A percentile compares a stretch with the other conserved stretches of the same genome.
Evolutionary conservation across 1,140 invertebrate genomes (phyloP).

Genomic region (Mactra quadrangularis): DNA sequence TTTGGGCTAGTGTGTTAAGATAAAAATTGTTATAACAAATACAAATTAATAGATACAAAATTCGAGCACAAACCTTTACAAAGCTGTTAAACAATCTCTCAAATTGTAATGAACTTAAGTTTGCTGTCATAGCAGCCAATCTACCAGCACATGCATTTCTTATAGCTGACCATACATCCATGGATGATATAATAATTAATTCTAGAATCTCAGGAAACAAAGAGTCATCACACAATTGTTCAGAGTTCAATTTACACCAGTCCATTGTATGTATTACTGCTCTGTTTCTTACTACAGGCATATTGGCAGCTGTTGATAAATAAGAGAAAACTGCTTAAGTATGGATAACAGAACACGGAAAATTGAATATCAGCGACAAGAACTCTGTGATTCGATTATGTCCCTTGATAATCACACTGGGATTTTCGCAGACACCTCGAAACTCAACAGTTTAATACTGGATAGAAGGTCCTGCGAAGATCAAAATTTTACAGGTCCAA

Average conservation of each 20-base stretch:
- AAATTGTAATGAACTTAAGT: constrained; percentile 63
- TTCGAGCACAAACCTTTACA: constrained; percentile 67
- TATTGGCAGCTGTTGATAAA: constrained; percentile 49
- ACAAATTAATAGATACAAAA: no score
- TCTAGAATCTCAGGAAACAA: constrained; percentile 42
- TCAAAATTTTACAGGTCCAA: no score
- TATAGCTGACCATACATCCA: constrained; percentile 79
- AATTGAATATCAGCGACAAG: no score
- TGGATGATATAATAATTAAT: constrained; percentile 68
- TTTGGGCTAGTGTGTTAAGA: no score
- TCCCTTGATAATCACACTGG: no score
- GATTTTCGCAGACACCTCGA: no score
- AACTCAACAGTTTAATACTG: no score
- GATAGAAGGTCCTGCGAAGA: no score
- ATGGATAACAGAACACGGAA: no score
- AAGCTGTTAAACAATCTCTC: constrained; percentile 68
- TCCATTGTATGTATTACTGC: constrained; percentile 68
- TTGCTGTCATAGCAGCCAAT: constrained; percentile 61
- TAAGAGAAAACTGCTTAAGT: no score
- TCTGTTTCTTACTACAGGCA: constrained; percentile 68
- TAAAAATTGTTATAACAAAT: no score
- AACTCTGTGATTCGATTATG: no score
- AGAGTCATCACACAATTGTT: constrained; percentile 40
- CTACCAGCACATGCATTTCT: constrained; percentile 72
- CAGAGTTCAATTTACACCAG: constrained; percentile 58